Evolutionary conservation across 2,888 invertebrate species (phyloP), one percentile per base, ranked within the genome.

Genomic region (Tenthredo amoena): DNA sequence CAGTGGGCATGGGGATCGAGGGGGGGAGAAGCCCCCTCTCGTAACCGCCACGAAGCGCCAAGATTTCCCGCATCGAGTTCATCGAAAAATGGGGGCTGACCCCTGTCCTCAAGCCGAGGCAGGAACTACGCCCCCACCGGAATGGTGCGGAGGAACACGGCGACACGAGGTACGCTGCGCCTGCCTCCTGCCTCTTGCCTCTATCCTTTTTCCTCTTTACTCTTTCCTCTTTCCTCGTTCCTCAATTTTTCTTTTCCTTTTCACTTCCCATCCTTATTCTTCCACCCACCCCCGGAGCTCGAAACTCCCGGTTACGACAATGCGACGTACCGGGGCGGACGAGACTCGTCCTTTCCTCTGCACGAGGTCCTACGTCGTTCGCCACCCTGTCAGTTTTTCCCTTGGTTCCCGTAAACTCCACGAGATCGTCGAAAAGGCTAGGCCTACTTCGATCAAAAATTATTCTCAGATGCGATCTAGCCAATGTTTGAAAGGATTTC

Each of bases 1-100:
- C 91, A 89, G 91, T 91, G 92, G 91, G 92, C 92, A 95, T 95
- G 93, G 95, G 96, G 95, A 95, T 94, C 94, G 95, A 95, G 94
- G 95, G 94, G 95, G 95, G 95, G 94, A 95, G 93, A 94, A 94
- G 94, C 95, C 95, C 95, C 95, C 95, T 95, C 95, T 95, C 95
- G 94, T 95, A 94, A 93, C 92, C 93, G 91, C 92, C 93, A 92
- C 93, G 93, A 95, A 94, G 96, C 96, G 96, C 96, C 97, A 97
- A 97, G 97, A 98, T 98, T 98, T 98, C 98, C 96, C 98, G 98
- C 96, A 97, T 98, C 97, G 98, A 98, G 96, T 97, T 98, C 96
- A 96, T 98, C 95, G 98, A 98, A 96, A 97, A 98, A 98, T 98
- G 98, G 98, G 98, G 98, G 97, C 97, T 98, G 96, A 98, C 98